phyloP scores from a whole-genome alignment of 2,113 vertebrate species.

The Psilopogon haemacephalus region DNA sequence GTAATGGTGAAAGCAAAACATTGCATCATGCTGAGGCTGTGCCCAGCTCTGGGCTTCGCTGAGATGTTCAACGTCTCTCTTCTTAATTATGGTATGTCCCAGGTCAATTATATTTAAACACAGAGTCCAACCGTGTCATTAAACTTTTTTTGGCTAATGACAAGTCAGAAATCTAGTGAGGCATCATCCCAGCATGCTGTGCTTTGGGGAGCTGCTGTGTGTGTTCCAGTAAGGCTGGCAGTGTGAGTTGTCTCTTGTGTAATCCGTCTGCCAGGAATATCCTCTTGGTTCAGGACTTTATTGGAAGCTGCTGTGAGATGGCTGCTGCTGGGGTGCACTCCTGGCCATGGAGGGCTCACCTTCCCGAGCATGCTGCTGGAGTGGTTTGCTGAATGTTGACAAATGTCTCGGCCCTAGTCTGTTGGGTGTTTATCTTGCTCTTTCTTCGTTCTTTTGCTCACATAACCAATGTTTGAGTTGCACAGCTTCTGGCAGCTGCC shows the following conservation, averaged over 20 bases:
- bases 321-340: background rate
- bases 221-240: slow-evolving; percentile 38
- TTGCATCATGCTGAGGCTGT: background rate
- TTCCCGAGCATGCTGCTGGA: background rate
- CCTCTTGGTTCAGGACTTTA: background rate
- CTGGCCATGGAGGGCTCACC: background rate
- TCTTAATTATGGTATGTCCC: slow-evolving; percentile 41
- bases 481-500: background rate
- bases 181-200: background rate
- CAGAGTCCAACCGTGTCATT: background rate
- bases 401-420: background rate
- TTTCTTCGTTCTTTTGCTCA: background rate
- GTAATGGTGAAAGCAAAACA: background rate
- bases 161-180: background rate
- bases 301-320: background rate
- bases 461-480: fast-evolving
- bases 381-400: background rate
- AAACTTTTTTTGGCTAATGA: slow-evolving; percentile 35
- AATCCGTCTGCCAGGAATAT: slow-evolving; percentile 48
- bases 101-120: slow-evolving; percentile 31
- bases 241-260: slow-evolving; percentile 9
- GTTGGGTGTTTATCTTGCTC: background rate
- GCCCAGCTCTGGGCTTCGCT: background rate
- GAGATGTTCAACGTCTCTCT: background rate
- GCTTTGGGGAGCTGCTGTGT: background rate